These are phyloP conservation scores for Brachyalestes nurse DNA, from an alignment of 2,797 vertebrate genomes.

Conservation along the genomic window DNA sequence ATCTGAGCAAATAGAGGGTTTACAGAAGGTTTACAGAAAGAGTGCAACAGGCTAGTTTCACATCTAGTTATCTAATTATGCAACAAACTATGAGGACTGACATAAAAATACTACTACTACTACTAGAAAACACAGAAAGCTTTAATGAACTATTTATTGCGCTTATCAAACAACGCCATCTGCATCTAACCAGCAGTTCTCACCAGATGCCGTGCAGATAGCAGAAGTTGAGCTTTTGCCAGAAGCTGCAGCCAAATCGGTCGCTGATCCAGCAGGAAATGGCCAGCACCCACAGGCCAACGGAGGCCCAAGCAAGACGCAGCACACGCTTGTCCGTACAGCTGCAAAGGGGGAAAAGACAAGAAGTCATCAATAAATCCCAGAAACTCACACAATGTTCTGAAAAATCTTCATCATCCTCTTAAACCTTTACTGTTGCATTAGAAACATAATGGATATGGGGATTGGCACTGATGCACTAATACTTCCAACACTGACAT, in stretches of 20 bases:
- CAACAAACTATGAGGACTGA: background rate
- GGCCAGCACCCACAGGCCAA: constrained; percentile 84
- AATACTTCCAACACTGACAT: too few relatives aligned
- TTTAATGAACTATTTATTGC: background rate
- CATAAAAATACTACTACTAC: too few relatives aligned
- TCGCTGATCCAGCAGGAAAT: constrained; percentile 93
- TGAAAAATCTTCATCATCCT: too few relatives aligned
- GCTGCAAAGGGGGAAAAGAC: constrained; percentile 65
- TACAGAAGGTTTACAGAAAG: too few relatives aligned
- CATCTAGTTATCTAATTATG: too few relatives aligned
- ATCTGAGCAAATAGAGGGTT: too few relatives aligned
- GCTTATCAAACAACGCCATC: background rate
- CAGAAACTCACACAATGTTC: background rate
- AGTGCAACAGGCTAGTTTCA: too few relatives aligned
- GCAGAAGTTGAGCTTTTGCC: constrained; percentile 87
- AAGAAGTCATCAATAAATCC: background rate
- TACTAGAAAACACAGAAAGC: background rate
- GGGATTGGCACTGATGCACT: too few relatives aligned
- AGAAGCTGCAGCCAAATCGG: constrained; percentile 87
- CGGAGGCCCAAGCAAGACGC: constrained; percentile 72
- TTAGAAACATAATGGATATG: too few relatives aligned
- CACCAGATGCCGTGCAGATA: constrained; percentile 96
- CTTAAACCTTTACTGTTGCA: too few relatives aligned
- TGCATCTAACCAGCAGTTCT: constrained; percentile 47
- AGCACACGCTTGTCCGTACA: constrained; percentile 77